Conservation (phyloP, 1,140 invertebrate species). For the Drosophila nebulosa region DNA sequence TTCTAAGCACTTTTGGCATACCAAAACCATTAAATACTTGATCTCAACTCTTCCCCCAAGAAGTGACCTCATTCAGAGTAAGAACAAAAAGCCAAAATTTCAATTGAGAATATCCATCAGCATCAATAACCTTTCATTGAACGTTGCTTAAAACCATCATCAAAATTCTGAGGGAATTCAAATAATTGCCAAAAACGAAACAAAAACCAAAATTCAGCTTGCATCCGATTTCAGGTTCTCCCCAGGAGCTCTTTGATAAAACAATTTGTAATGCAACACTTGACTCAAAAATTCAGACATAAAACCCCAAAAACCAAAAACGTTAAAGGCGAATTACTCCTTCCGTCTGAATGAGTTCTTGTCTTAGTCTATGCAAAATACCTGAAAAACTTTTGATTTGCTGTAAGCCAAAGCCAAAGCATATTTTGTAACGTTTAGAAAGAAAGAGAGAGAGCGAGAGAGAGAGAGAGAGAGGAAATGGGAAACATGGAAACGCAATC, state of each 20-base stretch:
- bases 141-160: slow-evolving; percentile 18
- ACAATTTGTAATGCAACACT: slow-evolving; percentile 50
- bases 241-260: slow-evolving; percentile 13
- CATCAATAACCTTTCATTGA: slow-evolving; percentile 49
- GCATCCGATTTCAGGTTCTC: too few relatives aligned
- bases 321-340: neutral
- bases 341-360: neutral
- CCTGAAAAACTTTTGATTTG: neutral
- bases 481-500: neutral
- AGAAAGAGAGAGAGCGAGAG: neutral
- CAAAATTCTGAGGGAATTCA: slow-evolving; percentile 19
- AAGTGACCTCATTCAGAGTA: neutral
- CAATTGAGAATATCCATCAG: neutral
- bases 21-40: slow-evolving; percentile 1
- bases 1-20: neutral
- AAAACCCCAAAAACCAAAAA: slow-evolving; percentile 35
- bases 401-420: neutral
- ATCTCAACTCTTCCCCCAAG: neutral
- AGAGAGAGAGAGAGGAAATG: neutral
- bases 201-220: slow-evolving; percentile 14
- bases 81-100: neutral
- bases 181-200: slow-evolving; percentile 39
- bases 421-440: neutral
- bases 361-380: neutral
- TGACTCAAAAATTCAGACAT: slow-evolving; percentile 14